Base-by-base conservation (phyloP, 2,888 invertebrate genomes). In the Cotesia congregata region DNA sequence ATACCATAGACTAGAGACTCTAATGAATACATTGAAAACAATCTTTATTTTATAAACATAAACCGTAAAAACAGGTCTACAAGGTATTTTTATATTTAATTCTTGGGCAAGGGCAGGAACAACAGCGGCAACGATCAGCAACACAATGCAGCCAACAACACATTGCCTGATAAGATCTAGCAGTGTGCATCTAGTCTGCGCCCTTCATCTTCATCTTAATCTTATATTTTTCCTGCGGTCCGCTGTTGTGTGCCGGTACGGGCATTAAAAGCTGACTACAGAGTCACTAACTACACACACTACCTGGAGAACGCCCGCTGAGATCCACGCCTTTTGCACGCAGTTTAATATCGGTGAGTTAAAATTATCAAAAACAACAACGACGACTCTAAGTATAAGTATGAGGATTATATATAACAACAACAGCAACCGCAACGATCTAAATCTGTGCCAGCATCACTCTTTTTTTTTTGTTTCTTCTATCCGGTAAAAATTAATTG, bases 161-260 rank as follows among this genome's bases (percentile, higher is more conserved):
- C 83, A 82, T 77, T 80, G 81, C 83, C 70, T 78, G 87, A 87
- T 87, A 87, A 87, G 85, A 87, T 86, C 86, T 50, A 81, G 83
- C 82, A 38, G 60, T 41, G 72, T n/a, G 65, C 72, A 65, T 73
- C 65, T 73, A 17, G 20, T 73, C 41, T 65, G 61, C 41, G 41
- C 64, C 72, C 64, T 30, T 38, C 60, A 60, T 50, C 70, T 15
- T 40, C 15, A 9, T 65, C 30, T 65, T 50, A 50, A 50, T 50
- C 50, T 50, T 50, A 7, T 50, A 50, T 50, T 50, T 50, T 50
- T 50, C 50, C 12, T 12, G 50, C 7, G 50, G 7, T 30, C 30
- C 30, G 3, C 30, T 30, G 30, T 30, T 30, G 30, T 30, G 30
- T 30, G 30, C 30, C 30, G 30, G 30, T 30, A 30, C 30, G 30